A percentile compares a stretch with the other conserved stretches of the same genome.
These are phyloP conservation scores for Artibeus jamaicensis DNA, from an alignment of 2,797 vertebrate species.

Conservation along the genomic window DNA sequence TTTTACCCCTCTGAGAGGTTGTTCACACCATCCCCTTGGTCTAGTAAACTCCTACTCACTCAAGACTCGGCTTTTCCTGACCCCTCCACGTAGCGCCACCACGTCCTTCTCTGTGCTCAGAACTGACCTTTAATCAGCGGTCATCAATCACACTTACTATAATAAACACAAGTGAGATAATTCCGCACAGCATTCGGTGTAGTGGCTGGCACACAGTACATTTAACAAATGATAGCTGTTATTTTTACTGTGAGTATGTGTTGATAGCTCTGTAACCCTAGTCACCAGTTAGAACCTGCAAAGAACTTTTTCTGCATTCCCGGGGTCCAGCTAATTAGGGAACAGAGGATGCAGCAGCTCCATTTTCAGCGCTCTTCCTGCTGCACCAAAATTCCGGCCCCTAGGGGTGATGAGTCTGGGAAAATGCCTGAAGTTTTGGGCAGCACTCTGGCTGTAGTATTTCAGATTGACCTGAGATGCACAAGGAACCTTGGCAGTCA, in stretches of 20 bases:
- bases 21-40: not conserved
- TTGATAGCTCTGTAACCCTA: not conserved
- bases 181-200: not conserved
- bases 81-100: not conserved
- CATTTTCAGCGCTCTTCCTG: not conserved
- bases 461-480: not conserved
- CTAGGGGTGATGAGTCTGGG: not conserved
- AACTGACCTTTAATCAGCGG: not conserved
- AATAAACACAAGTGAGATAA: not conserved
- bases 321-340: not conserved
- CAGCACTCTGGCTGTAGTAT: not conserved
- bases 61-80: not conserved
- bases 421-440: not conserved
- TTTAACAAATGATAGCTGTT: not conserved
- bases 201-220: not conserved
- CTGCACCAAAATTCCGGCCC: not conserved
- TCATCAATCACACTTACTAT: not conserved
- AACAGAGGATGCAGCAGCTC: not conserved
- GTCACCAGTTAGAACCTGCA: not conserved
- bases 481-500: not conserved
- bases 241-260: not conserved
- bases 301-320: not conserved
- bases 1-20: not conserved
- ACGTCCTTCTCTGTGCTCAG: not conserved
- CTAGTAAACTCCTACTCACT: not conserved